A percentile compares a stretch with the other conserved stretches of the same genome.
These are phyloP conservation scores for Chloroceryle amazona DNA, from an alignment of 2,797 vertebrate species.

Conservation along the genomic window DNA sequence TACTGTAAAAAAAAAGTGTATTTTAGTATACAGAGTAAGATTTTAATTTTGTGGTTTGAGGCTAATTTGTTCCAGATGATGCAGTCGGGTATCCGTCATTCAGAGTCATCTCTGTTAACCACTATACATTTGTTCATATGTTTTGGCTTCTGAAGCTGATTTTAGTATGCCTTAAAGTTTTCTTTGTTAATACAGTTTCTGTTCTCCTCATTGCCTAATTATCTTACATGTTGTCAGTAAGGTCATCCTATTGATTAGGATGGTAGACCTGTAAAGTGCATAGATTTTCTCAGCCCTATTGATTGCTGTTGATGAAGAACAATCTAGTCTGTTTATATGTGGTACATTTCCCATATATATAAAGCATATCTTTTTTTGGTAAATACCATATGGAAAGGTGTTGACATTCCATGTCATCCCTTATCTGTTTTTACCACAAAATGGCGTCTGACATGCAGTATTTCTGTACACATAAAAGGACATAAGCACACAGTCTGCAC, in stretches of 20 bases:
- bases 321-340: background rate
- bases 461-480: background rate
- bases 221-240: background rate
- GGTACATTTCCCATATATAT: background rate
- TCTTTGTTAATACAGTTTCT: background rate
- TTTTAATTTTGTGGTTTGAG: background rate
- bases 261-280: background rate
- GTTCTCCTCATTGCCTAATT: background rate
- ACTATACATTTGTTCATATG: background rate
- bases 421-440: conserved; percentile 36
- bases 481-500: background rate
- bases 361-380: background rate
- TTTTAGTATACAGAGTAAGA: background rate
- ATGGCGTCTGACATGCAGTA: background rate
- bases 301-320: background rate
- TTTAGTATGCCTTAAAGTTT: background rate
- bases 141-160: background rate
- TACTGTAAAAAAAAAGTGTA: background rate
- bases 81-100: background rate
- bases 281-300: background rate
- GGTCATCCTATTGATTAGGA: background rate
- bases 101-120: background rate
- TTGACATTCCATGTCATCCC: conserved; percentile 21
- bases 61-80: background rate
- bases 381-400: conserved; percentile 30